phyloP scores from a whole-genome alignment of 2,888 invertebrate species.

The Noctua pronuba region DNA sequence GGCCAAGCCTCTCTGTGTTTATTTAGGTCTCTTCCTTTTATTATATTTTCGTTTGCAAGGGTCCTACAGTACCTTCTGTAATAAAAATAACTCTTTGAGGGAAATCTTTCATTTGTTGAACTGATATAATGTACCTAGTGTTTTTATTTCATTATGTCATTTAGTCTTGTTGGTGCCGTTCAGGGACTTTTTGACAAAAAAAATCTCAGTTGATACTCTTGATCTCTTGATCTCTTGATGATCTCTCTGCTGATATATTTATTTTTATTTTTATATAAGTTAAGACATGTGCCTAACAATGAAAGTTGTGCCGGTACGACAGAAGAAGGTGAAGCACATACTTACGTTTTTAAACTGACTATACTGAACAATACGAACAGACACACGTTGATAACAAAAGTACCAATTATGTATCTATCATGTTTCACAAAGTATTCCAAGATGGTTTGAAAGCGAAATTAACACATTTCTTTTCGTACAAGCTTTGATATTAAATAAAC shows the following conservation, averaged over 20 bases:
- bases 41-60: slow-evolving; percentile 57
- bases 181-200: not conserved
- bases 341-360: not conserved
- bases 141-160: slow-evolving; percentile 16
- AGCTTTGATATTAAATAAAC: slow-evolving; percentile 63
- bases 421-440: slow-evolving; percentile 5
- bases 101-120: slow-evolving; percentile 21
- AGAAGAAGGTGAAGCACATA: not conserved
- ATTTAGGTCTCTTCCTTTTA: slow-evolving; percentile 60
- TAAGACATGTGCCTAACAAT: not conserved
- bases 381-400: slow-evolving; percentile 2
- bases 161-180: not conserved
- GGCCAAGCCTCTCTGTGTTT: slow-evolving; percentile 48
- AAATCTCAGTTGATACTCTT: not conserved
- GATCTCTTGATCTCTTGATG: not conserved
- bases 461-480: slow-evolving; percentile 46
- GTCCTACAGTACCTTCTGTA: slow-evolving; percentile 30
- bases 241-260: not conserved
- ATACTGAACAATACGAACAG: not conserved
- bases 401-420: slow-evolving; percentile 29
- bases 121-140: slow-evolving; percentile 3
- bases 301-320: not conserved
- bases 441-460: slow-evolving; percentile 32
- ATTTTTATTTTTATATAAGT: not conserved
- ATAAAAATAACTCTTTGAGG: slow-evolving; percentile 41